A percentile compares a stretch with the other conserved stretches of the same genome.
These are phyloP conservation scores for Poecilia wingei DNA, from an alignment of 2,797 vertebrate species.

Conservation along the genomic window DNA sequence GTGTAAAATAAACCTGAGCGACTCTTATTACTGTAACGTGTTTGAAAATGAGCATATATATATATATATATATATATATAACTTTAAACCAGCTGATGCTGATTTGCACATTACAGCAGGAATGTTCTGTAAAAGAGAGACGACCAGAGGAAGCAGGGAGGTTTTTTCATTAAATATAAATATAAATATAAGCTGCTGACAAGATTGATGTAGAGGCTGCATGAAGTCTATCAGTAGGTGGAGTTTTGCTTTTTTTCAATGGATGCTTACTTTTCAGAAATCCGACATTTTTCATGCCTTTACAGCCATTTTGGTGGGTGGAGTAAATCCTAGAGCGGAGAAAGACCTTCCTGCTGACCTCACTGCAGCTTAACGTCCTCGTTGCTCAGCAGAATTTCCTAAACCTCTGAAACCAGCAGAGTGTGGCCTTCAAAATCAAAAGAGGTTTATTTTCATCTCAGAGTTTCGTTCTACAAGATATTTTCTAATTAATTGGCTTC, in stretches of 20 bases:
- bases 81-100: background rate
- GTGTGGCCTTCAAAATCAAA: conserved; percentile 1
- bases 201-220: background rate
- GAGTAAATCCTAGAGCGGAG: background rate
- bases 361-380: background rate
- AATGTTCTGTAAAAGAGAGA: background rate
- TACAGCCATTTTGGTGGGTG: background rate
- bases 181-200: background rate
- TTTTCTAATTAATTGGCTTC: conserved; percentile 19
- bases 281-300: no score
- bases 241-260: background rate
- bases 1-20: conserved; percentile 6
- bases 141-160: background rate
- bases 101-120: background rate
- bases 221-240: background rate
- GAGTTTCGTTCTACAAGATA: background rate
- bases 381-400: conserved; percentile 1
- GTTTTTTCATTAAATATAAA: background rate
- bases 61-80: background rate
- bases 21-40: conserved; percentile 16
- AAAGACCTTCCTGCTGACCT: background rate
- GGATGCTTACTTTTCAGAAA: background rate
- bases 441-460: background rate
- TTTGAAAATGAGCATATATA: background rate
- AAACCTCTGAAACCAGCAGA: background rate